A percentile compares a stretch with the other conserved stretches of the same genome.
Conservation (phyloP, 1,140 invertebrate genomes). For the Pomacea maculata region DNA sequence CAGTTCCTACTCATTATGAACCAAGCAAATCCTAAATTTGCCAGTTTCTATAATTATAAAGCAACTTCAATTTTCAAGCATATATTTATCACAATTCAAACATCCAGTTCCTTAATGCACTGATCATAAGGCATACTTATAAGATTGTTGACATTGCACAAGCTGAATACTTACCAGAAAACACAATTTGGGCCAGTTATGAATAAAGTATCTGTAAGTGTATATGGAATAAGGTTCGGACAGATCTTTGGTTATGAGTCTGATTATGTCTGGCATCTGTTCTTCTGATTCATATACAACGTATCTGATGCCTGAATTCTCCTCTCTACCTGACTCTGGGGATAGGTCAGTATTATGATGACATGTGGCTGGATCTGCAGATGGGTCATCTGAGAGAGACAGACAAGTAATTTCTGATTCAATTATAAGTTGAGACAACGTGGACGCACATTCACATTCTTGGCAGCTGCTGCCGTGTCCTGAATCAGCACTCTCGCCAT, state of each 20-base stretch:
- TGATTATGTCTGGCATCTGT: conserved; percentile 97
- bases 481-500: conserved; percentile 28
- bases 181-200: conserved; percentile 99
- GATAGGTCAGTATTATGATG: conserved; percentile 9
- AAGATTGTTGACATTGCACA: neutral
- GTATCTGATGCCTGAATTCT: conserved; percentile 46
- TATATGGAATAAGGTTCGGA: conserved; percentile 99
- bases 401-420: conserved; percentile 15
- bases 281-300: conserved; percentile 85
- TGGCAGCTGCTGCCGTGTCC: conserved; percentile 26
- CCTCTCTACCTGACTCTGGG: conserved; percentile 13
- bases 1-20: too few species aligned
- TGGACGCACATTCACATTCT: conserved; percentile 18
- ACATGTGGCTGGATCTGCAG: conserved; percentile 8
- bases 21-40: too few species aligned
- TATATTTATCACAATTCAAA: too few species aligned
- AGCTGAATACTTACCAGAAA: conserved; percentile 80
- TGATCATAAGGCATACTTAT: too few species aligned
- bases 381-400: conserved; percentile 20
- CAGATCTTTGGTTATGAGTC: conserved; percentile 97
- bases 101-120: too few species aligned
- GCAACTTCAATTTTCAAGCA: too few species aligned
- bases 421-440: conserved; percentile 27
- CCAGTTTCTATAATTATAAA: too few species aligned
- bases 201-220: conserved; percentile 99